These are phyloP conservation scores for Incurvaria masculella DNA, from an alignment of 2,888 invertebrate species.

Conservation along the genomic window DNA sequence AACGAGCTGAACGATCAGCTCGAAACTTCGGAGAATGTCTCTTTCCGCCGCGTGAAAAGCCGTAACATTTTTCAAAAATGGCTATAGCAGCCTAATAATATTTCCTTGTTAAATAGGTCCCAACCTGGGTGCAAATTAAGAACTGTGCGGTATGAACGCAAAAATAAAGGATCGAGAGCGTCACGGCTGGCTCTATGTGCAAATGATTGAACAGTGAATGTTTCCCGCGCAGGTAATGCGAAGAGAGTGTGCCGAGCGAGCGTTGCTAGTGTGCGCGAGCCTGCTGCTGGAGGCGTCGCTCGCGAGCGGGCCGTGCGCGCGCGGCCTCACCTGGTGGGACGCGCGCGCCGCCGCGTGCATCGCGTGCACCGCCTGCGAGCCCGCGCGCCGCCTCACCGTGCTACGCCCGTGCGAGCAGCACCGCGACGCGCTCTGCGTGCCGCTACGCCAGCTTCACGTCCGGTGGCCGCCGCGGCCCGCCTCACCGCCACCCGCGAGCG, in stretches of 20 bases:
- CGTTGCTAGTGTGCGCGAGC: slow-evolving; percentile 38
- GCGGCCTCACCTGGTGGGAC: slow-evolving; percentile 69
- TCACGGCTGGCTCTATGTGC: too few species aligned
- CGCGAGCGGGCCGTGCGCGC: slow-evolving; percentile 37
- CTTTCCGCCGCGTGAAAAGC: too few species aligned
- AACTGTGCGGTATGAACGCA: too few species aligned
- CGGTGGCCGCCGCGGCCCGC: slow-evolving; percentile 55
- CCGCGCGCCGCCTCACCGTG: slow-evolving; percentile 55
- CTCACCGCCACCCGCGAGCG: too few species aligned
- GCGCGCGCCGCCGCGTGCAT: slow-evolving; percentile 61
- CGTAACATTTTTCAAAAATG: too few species aligned
- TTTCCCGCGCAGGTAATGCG: slow-evolving; percentile 51
- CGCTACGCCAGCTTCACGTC: slow-evolving; percentile 62
- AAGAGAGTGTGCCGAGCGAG: slow-evolving; percentile 38
- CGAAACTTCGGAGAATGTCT: too few species aligned
- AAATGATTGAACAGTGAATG: too few species aligned
- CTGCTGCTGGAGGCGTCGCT: slow-evolving; percentile 32
- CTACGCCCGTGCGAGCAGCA: slow-evolving; percentile 71
- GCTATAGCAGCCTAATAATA: too few species aligned
- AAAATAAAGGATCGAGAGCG: too few species aligned
- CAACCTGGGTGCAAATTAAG: too few species aligned
- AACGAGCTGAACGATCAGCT: too few species aligned
- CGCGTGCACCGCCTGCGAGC: slow-evolving; percentile 69
- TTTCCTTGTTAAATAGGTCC: too few species aligned
- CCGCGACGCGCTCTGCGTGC: slow-evolving; percentile 71